Evolutionary conservation across 37 sponge, comb jelly and placozoan genomes (phyloP).

Genomic region (Beroe forskalii): DNA sequence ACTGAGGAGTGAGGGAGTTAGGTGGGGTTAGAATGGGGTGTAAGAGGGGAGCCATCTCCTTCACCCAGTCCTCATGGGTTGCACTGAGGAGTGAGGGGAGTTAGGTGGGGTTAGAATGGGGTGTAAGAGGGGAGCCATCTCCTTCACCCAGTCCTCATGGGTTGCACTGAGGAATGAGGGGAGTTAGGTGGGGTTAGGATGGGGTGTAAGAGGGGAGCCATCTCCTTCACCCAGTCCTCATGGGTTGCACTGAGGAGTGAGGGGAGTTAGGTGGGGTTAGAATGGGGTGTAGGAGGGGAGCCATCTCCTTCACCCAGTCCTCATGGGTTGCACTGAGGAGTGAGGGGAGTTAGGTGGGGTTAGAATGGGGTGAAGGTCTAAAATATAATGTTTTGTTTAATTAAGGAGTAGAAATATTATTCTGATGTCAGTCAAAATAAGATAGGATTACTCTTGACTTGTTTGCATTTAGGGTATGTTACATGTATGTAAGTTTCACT

Average conservation of each 20-base stretch:
- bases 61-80: conserved; percentile 44
- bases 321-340: conserved; percentile 37
- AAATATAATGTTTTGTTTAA: neutral
- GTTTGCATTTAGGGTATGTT: too few species aligned
- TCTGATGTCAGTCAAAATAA: too few species aligned
- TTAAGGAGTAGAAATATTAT: too few species aligned
- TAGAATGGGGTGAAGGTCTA: neutral
- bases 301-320: conserved; percentile 62
- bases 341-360: neutral
- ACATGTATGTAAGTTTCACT: too few species aligned
- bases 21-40: conserved; percentile 54
- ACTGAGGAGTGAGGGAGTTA: too few species aligned
- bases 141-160: conserved; percentile 50
- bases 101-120: neutral
- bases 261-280: neutral
- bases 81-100: conserved; percentile 35
- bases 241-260: conserved; percentile 12
- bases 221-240: conserved; percentile 57
- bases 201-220: conserved; percentile 55
- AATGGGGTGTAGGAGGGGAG: conserved; percentile 47
- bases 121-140: conserved; percentile 45
- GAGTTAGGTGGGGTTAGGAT: neutral
- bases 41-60: conserved; percentile 43
- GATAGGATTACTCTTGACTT: too few species aligned
- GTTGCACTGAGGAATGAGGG: conserved; percentile 24